These are phyloP conservation scores for Kryptolebias marmoratus DNA, from an alignment of 2,113 vertebrate genomes.

Conservation along the genomic window DNA sequence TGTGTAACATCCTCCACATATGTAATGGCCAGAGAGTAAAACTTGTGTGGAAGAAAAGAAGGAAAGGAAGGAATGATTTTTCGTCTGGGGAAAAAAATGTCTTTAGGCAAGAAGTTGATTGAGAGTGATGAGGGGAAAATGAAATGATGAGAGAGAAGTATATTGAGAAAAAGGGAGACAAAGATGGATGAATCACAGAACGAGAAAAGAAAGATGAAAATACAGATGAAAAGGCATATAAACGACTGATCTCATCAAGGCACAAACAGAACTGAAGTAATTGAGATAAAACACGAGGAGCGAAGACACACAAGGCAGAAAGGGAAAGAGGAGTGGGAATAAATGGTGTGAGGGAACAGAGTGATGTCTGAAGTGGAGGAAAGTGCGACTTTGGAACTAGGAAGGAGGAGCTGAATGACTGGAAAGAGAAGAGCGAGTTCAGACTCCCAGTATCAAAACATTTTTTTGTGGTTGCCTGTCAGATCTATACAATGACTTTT, in stretches of 20 bases:
- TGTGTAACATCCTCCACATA: slow-evolving; percentile 9
- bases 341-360: slow-evolving; percentile 24
- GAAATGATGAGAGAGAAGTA: slow-evolving; percentile 41
- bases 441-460: slow-evolving; percentile 30
- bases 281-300: slow-evolving; percentile 41
- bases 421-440: slow-evolving; percentile 28
- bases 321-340: slow-evolving; percentile 16
- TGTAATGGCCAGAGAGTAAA: slow-evolving; percentile 6
- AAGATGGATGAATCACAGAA: slow-evolving; percentile 42
- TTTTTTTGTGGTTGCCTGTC: slow-evolving; percentile 23
- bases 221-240: slow-evolving; percentile 48
- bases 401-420: slow-evolving; percentile 22
- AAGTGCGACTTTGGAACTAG: slow-evolving; percentile 21
- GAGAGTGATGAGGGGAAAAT: slow-evolving; percentile 53
- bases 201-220: slow-evolving; percentile 32
- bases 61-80: slow-evolving; percentile 12
- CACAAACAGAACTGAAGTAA: slow-evolving; percentile 34
- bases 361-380: slow-evolving; percentile 33
- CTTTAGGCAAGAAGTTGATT: slow-evolving; percentile 55
- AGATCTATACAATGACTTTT: slow-evolving; percentile 50
- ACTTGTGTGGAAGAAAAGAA: slow-evolving; percentile 2
- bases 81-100: background rate
- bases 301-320: slow-evolving; percentile 14
- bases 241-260: slow-evolving; percentile 42
- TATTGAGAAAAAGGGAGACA: slow-evolving; percentile 32